These are phyloP conservation scores for Labeo rohita DNA, from an alignment of 2,113 vertebrate species.

Conservation along the genomic window DNA sequence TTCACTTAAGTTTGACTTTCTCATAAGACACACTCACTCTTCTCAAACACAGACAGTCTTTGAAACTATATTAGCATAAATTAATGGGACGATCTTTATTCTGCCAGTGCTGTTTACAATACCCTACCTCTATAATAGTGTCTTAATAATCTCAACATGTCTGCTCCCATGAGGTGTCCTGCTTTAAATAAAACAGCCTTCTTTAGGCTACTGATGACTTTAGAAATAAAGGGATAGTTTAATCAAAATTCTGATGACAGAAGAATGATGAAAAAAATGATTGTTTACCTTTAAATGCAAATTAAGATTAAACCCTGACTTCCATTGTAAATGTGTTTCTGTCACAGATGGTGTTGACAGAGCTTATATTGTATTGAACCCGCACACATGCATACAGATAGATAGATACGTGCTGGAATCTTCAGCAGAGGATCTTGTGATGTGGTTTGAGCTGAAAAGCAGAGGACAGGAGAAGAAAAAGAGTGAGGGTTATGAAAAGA, in stretches of 20 bases:
- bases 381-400: not conserved
- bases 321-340: not conserved
- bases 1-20: slow-evolving; percentile 47
- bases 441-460: slow-evolving; percentile 67
- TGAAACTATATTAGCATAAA: not conserved
- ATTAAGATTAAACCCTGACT: not conserved
- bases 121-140: not conserved
- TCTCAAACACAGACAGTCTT: not conserved
- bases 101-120: not conserved
- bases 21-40: not conserved
- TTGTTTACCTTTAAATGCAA: not conserved
- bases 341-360: slow-evolving; percentile 7
- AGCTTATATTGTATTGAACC: slow-evolving; percentile 46
- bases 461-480: not conserved
- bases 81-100: not conserved
- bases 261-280: not conserved
- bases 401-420: slow-evolving; percentile 45
- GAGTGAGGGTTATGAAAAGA: slow-evolving; percentile 38
- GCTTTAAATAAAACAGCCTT: not conserved
- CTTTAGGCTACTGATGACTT: not conserved
- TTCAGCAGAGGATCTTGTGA: slow-evolving; percentile 56
- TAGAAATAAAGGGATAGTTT: not conserved
- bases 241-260: not conserved
- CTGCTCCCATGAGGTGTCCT: not conserved
- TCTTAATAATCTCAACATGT: not conserved